Base-by-base conservation (phyloP, 2,888 invertebrate genomes). In the Bombyx huttoni region DNA sequence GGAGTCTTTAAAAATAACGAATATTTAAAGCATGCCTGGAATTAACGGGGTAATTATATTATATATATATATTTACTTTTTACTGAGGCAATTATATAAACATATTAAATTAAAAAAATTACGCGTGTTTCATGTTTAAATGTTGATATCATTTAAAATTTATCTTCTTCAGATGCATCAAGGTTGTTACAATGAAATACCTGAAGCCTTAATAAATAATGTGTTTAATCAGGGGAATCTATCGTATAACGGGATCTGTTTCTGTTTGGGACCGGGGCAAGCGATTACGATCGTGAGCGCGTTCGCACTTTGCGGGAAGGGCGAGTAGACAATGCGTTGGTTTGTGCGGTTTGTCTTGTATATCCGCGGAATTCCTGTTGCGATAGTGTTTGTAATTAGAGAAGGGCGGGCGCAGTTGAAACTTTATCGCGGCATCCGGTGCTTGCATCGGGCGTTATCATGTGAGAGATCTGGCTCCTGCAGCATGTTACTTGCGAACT, bases 301-400 rank as follows among this genome's bases (percentile, higher is more conserved):
- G 67, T 67, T 67, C 68, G 68, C 50, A 52, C 48, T 50, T 50
- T 77, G 81, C 81, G 80, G 80, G 77, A 70, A 70, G 67, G 66
- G 61, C 56, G 63, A 64, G 67, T 59, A 74, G 67, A 81, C 82
- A 82, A 79, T 81, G 80, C 73, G 70, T 67, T 58, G 59, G 62
- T 65, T 63, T 59, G 58, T 59, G 61, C 60, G 50, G 56, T 54
- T 52, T 52, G 49, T 47, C 45, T 40, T 65, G 73, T 67, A 71
- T 69, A 74, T 74, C 77, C 73, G 74, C 67, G 68, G 68, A 70
- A 70, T 70, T 73, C 67, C 68, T 71, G 64, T 69, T 68, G 70
- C 67, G 71, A 75, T 74, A 71, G 71, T 70, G 75, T 69, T 75
- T 65, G 79, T 81, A 86, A 86, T 86, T 86, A 85, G 81, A 74